Conservation (phyloP, 1,140 invertebrate species). For the Triops cancriformis region DNA sequence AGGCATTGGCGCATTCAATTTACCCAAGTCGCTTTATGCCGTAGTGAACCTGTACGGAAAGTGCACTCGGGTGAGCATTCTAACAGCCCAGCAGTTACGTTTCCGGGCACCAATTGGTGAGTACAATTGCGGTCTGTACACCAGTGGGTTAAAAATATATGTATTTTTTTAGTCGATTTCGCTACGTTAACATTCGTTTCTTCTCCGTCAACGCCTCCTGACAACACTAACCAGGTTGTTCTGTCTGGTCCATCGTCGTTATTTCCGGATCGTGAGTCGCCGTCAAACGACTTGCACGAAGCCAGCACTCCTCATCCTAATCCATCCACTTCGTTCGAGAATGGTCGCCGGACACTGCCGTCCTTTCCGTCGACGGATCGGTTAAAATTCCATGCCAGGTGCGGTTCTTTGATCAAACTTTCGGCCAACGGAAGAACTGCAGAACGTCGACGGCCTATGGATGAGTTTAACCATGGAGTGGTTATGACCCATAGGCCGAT, state of each 20-base stretch:
- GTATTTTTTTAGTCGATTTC: not conserved
- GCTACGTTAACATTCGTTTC: not conserved
- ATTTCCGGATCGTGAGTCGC: not conserved
- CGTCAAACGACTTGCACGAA: not conserved
- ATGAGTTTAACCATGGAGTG: slow-evolving; percentile 90
- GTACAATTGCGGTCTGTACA: not conserved
- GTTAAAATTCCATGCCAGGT: slow-evolving; percentile 76
- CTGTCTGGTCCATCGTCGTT: not conserved
- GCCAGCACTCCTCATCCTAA: not conserved
- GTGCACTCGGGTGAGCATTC: slow-evolving; percentile 65
- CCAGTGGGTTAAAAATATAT: not conserved
- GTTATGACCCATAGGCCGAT: slow-evolving; percentile 83
- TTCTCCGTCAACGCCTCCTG: not conserved
- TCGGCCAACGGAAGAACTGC: slow-evolving; percentile 72
- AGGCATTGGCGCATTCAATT: slow-evolving; percentile 67
- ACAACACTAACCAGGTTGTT: not conserved
- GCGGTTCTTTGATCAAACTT: slow-evolving; percentile 80
- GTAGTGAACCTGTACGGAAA: slow-evolving; percentile 87
- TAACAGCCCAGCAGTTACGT: not conserved
- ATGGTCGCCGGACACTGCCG: not conserved
- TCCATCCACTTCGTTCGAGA: not conserved
- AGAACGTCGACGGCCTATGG: slow-evolving; percentile 72
- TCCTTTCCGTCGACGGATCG: slow-evolving; percentile 45
- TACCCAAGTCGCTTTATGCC: slow-evolving; percentile 69
- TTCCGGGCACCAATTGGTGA: not conserved